Evolutionary conservation across 2,797 vertebrate species (phyloP).

Genomic region (Sebastes steindachneri): DNA sequence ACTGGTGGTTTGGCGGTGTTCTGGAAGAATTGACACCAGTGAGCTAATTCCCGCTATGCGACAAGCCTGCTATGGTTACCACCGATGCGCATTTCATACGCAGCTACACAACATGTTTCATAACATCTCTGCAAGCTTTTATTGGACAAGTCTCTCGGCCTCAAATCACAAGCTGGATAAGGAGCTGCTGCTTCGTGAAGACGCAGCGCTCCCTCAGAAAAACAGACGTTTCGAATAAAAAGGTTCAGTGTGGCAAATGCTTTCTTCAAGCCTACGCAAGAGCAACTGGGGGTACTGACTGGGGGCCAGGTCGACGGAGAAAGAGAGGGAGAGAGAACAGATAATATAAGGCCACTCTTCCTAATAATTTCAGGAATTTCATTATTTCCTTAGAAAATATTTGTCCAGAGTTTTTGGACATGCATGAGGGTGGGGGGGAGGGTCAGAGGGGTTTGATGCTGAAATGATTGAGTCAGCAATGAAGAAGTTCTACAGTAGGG

Average conservation of each 20-base stretch:
- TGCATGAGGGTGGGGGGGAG: constrained; percentile 12
- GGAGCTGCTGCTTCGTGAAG: constrained; percentile 26
- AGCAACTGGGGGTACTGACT: constrained; percentile 44
- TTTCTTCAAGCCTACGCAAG: constrained; percentile 29
- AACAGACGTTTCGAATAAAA: constrained; percentile 54
- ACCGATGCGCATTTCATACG: constrained; percentile 46
- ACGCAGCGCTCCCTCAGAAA: constrained; percentile 34
- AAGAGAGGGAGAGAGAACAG: constrained; percentile 43
- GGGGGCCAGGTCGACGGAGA: constrained; percentile 51
- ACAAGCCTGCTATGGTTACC: constrained; percentile 50
- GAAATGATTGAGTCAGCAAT: constrained; percentile 56
- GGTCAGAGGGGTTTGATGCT: constrained; percentile 54
- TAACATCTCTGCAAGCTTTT: constrained; percentile 39
- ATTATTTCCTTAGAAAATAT: constrained; percentile 86
- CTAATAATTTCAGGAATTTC: constrained; percentile 85
- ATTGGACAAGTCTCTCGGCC: constrained; percentile 26
- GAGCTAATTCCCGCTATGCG: constrained; percentile 35
- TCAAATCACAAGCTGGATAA: constrained; percentile 43
- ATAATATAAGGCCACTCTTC: constrained; percentile 78
- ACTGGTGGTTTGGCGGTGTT: constrained; percentile 45
- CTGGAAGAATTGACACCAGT: constrained; percentile 46
- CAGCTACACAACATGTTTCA: constrained; percentile 52
- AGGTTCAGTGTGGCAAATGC: constrained; percentile 30
- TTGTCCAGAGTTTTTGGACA: constrained; percentile 75
- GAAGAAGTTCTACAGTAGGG: constrained; percentile 50